Evolutionary conservation across 1,140 invertebrate species (phyloP).

Genomic region (Solen grandis): DNA sequence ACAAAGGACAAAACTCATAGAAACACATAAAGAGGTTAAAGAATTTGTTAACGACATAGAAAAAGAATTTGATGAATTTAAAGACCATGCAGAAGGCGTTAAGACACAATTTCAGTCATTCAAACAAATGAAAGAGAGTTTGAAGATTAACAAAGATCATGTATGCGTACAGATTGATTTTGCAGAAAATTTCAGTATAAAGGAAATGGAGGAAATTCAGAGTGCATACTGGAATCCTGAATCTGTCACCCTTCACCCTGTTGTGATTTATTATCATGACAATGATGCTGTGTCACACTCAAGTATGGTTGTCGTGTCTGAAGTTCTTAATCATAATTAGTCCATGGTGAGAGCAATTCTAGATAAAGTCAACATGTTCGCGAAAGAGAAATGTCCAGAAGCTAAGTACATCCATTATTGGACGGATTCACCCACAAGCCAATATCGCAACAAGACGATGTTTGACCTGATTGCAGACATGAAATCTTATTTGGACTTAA

Average conservation of each 20-base stretch:
- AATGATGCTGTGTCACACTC: constrained; percentile 8
- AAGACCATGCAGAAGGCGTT: constrained; percentile 26
- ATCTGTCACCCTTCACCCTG: constrained; percentile 43
- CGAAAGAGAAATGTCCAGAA: constrained; percentile 23
- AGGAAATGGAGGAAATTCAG: constrained; percentile 48
- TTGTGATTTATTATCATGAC: constrained; percentile 45
- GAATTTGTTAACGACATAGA: background rate
- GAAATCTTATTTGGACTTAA: background rate
- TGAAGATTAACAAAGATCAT: constrained; percentile 22
- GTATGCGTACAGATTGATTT: constrained; percentile 54
- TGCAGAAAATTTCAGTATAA: constrained; percentile 55
- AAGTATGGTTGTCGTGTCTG: constrained; percentile 52
- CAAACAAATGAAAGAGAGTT: constrained; percentile 39
- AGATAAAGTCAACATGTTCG: constrained; percentile 3
- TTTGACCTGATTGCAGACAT: constrained; percentile 9
- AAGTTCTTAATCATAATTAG: constrained; percentile 30
- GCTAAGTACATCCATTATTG: constrained; percentile 52
- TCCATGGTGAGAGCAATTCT: constrained; percentile 39
- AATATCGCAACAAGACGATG: constrained; percentile 23
- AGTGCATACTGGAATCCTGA: constrained; percentile 54
- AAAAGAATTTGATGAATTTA: constrained; percentile 31
- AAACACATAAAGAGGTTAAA: background rate
- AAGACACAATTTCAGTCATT: constrained; percentile 38
- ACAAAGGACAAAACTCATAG: constrained; percentile 15
- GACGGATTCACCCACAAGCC: constrained; percentile 47